Evolutionary conservation across 2,888 invertebrate species (phyloP).

Genomic region (Tipula helvola): DNA sequence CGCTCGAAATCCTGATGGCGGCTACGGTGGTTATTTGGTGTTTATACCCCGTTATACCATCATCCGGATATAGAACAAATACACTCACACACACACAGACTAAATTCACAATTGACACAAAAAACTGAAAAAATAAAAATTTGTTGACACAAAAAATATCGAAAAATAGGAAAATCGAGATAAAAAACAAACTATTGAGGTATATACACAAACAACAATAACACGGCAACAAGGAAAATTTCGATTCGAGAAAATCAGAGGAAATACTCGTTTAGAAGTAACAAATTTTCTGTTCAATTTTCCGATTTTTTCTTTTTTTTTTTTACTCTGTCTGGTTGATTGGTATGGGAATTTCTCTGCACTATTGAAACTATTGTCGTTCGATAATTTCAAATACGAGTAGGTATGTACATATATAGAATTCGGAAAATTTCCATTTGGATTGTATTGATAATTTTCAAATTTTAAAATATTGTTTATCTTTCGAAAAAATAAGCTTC

Average conservation of each 20-base stretch:
- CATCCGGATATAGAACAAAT: not conserved
- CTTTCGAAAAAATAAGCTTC: not conserved
- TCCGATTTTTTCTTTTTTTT: not conserved
- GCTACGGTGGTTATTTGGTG: not conserved
- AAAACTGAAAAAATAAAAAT: not conserved
- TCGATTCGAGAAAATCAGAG: not conserved
- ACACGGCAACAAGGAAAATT: not conserved
- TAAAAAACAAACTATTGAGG: not conserved
- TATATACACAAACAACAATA: not conserved
- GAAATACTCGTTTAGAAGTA: not conserved
- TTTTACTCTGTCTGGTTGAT: not conserved
- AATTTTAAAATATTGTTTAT: not conserved
- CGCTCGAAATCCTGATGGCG: not conserved
- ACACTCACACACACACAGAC: not conserved
- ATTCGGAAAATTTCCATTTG: not conserved
- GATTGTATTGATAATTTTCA: not conserved
- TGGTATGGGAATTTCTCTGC: not conserved
- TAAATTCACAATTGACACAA: too few relatives aligned
- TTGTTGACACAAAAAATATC: not conserved
- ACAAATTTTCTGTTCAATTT: not conserved
- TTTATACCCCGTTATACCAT: not conserved
- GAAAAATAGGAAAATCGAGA: not conserved
- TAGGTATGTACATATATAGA: not conserved
- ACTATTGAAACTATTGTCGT: not conserved
- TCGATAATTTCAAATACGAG: not conserved